Evolutionary conservation across 2,797 vertebrate genomes (phyloP).

Genomic region (Leptoclinus maculatus): DNA sequence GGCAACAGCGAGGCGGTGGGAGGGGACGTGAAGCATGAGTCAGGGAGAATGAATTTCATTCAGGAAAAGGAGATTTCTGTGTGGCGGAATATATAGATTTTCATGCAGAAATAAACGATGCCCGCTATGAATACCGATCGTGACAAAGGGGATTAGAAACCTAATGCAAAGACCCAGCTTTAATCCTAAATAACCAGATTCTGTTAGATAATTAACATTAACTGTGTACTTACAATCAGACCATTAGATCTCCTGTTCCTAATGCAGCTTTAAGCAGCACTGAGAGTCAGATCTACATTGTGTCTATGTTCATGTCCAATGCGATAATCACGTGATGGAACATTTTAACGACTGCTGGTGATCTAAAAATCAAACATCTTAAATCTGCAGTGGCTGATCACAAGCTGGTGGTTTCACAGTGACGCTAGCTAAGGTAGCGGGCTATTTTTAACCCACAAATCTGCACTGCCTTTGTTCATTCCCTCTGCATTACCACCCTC

Average conservation of each 20-base stretch:
- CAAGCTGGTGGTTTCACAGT: constrained; percentile 46
- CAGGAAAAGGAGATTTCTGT: constrained; percentile 58
- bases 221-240: background rate
- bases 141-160: background rate
- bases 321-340: background rate
- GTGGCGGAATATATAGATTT: constrained; percentile 30
- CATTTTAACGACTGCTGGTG: background rate
- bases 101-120: constrained; percentile 64
- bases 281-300: background rate
- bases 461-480: constrained; percentile 78
- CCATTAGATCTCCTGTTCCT: background rate
- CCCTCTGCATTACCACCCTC: constrained; percentile 66
- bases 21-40: constrained; percentile 72
- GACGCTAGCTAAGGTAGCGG: constrained; percentile 67
- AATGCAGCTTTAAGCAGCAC: background rate
- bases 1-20: constrained; percentile 61
- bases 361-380: constrained; percentile 24
- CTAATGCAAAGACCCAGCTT: background rate
- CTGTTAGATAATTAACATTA: background rate
- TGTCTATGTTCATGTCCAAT: background rate
- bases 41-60: constrained; percentile 76
- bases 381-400: constrained; percentile 49
- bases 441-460: constrained; percentile 84
- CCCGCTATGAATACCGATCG: constrained; percentile 69
- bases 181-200: constrained; percentile 1